Evolutionary conservation across 2,113 vertebrate species (phyloP), one percentile per base, ranked within the genome.

Genomic region (Pterocles orientalis): DNA sequence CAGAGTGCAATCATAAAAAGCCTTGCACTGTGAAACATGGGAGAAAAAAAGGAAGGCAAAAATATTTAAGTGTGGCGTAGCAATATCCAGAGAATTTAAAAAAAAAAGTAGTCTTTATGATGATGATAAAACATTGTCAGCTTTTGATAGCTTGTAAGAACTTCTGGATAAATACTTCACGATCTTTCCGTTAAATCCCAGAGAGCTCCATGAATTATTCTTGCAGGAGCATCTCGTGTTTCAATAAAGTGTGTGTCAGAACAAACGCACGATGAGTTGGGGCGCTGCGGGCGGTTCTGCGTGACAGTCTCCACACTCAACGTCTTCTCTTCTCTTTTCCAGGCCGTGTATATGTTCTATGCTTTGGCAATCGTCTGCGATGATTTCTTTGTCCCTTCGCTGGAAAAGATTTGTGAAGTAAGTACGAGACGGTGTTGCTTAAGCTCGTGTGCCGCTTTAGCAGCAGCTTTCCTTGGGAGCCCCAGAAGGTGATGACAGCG

Each of bases 341-440:
- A 99, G 99, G 98, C 99, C 1, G 98, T 99, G 97, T 99, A 99
- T 96, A 99, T 99, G 99, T 99, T 99, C 96, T 99, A 99, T 4
- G 99, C 99, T 0, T 96, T 99, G 97, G 99, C 99, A 7, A 98
- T 99, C 50, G 99, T 99, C 77, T 99, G 99, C 26, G 99, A 99
- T 48, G 99, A 99, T 98, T 99, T 99, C 98, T 99, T 99, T 31
- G 99, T 99, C 54, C 99, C 99, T 53, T 99, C 99, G 0, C 96
- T 99, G 97, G 99, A 99, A 75, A 99, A 99, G 98, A 98, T 99
- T 86, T 99, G 99, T 43, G 99, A 99, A 97, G 99, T 99, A 98
- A 95, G 98, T 96, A 73, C 79, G 21, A 41, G 45, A 51, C 31
- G 36, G 3, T 33, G 10, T 54, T 70, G 15, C 54, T 48, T 56